Conservation (phyloP, 37 sponge, comb jelly and placozoan genomes). For the Diacarnus erythraeanus region DNA sequence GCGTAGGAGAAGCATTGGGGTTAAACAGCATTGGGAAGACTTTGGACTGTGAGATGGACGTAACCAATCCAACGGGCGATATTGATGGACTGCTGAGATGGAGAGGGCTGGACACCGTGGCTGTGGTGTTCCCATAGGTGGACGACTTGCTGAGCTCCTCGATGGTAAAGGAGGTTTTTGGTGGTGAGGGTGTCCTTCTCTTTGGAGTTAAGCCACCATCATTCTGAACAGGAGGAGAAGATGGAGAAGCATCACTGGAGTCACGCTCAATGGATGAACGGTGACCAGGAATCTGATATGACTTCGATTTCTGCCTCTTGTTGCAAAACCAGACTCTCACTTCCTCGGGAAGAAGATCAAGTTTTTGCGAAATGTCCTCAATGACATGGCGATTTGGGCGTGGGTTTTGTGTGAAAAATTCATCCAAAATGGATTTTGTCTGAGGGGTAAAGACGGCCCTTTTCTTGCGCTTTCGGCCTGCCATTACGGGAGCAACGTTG, state of each 20-base stretch:
- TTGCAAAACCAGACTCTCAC: conserved; percentile 94
- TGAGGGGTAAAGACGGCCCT: conserved; percentile 79
- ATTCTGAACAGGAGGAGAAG: conserved; percentile 11
- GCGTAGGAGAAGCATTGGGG: background rate
- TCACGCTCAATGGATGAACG: background rate
- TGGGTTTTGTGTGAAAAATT: conserved; percentile 64
- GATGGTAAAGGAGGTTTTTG: conserved; percentile 66
- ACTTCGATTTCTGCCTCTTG: conserved; percentile 85
- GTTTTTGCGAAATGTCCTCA: conserved; percentile 67
- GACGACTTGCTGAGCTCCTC: conserved; percentile 86
- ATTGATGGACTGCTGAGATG: conserved; percentile 26
- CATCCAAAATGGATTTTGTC: conserved; percentile 57
- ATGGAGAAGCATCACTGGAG: conserved; percentile 12
- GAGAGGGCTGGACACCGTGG: conserved; percentile 33
- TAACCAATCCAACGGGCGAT: background rate
- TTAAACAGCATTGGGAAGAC: background rate
- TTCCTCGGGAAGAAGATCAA: conserved; percentile 85
- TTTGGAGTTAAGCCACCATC: background rate
- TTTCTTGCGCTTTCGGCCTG: conserved; percentile 79
- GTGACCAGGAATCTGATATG: background rate
- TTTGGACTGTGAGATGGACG: background rate
- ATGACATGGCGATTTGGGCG: conserved; percentile 71
- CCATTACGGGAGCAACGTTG: background rate
- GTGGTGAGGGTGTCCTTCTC: conserved; percentile 30
- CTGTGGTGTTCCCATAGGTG: background rate